Evolutionary conservation across 92 coral and sea anemone genomes (phyloP).

Genomic region (Phymanthus crucifer): DNA sequence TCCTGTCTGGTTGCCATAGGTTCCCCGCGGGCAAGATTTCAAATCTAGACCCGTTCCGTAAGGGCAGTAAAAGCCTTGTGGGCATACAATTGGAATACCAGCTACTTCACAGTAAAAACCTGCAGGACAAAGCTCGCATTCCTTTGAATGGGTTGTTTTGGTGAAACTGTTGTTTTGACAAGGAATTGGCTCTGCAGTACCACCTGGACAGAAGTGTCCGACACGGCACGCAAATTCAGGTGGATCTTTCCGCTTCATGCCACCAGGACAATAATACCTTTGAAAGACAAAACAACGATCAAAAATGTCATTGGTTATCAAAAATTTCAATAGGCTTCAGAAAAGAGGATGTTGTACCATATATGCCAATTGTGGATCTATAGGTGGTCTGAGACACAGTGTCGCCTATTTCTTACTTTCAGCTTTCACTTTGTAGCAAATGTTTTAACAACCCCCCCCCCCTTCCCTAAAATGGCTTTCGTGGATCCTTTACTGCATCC

Average conservation of each 20-base stretch:
- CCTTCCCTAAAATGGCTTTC: no score
- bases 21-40: conserved; percentile 91
- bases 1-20: conserved; percentile 90
- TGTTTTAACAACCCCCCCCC: neutral
- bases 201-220: conserved; percentile 96
- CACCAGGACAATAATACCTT: conserved; percentile 92
- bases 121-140: conserved; percentile 93
- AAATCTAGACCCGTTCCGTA: conserved; percentile 94
- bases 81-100: conserved; percentile 80
- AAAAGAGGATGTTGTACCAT: no score
- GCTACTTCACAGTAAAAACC: conserved; percentile 91
- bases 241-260: conserved; percentile 73
- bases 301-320: neutral
- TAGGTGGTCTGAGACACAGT: no score
- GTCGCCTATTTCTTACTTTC: no score
- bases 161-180: conserved; percentile 97
- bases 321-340: no score
- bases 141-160: conserved; percentile 85
- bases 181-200: conserved; percentile 89
- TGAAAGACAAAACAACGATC: conserved; percentile 5
- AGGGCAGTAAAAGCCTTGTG: conserved; percentile 88
- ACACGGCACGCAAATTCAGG: conserved; percentile 70
- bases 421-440: no score
- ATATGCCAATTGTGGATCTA: no score
- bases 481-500: no score